These are phyloP conservation scores for Mizuhopecten yessoensis DNA, from an alignment of 1,140 invertebrate genomes.

Conservation along the genomic window DNA sequence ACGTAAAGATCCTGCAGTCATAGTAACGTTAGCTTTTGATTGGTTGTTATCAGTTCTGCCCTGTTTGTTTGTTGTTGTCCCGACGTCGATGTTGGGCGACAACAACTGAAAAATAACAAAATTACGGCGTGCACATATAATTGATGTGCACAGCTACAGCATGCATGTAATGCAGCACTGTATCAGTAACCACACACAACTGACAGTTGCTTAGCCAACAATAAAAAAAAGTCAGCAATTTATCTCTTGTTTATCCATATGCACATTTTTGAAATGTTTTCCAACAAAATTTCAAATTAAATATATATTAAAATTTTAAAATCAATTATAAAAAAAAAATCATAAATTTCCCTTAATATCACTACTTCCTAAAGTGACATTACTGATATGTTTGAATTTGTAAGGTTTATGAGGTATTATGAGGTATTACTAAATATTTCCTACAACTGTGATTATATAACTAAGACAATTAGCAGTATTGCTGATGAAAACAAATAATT, in stretches of 20 bases:
- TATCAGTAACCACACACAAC: neutral
- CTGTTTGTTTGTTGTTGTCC: slow-evolving; percentile 33
- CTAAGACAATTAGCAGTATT: too few relatives aligned
- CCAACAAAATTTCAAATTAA: too few relatives aligned
- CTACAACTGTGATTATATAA: too few relatives aligned
- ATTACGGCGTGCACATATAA: slow-evolving; percentile 15
- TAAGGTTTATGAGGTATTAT: too few relatives aligned
- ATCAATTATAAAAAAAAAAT: too few relatives aligned
- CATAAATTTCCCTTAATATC: too few relatives aligned
- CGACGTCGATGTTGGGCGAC: slow-evolving; percentile 17
- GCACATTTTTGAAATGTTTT: neutral
- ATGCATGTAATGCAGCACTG: slow-evolving; percentile 13
- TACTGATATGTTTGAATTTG: too few relatives aligned
- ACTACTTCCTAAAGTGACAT: too few relatives aligned
- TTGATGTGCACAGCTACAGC: neutral
- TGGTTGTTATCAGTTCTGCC: slow-evolving; percentile 8
- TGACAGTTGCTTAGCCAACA: neutral
- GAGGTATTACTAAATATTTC: too few relatives aligned
- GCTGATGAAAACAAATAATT: too few relatives aligned
- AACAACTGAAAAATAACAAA: neutral
- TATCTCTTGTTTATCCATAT: neutral
- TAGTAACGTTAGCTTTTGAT: slow-evolving; percentile 27
- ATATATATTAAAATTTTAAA: too few relatives aligned
- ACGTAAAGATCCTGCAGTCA: slow-evolving; percentile 37
- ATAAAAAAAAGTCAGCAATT: neutral